Conservation (phyloP, 1,140 invertebrate genomes). For the Drosophila azteca region DNA sequence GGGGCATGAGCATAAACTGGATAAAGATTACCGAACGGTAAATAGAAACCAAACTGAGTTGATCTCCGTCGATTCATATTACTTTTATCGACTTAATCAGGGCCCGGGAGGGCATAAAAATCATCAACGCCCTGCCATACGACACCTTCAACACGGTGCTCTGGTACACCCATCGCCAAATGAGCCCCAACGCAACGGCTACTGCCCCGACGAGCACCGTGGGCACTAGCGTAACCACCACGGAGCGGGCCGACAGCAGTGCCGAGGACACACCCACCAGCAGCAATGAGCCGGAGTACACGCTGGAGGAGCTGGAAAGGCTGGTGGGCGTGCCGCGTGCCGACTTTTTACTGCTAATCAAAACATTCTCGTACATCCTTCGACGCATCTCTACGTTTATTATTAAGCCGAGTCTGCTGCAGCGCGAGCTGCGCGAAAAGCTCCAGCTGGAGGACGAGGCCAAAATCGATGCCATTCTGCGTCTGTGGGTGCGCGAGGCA, state of each 20-base stretch:
- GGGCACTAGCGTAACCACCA: conserved; percentile 67
- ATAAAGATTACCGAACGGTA: conserved; percentile 83
- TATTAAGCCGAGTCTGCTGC: conserved; percentile 77
- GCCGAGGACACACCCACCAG: conserved; percentile 45
- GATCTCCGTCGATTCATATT: not conserved
- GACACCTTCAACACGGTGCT: conserved; percentile 80
- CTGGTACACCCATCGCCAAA: conserved; percentile 81
- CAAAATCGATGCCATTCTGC: conserved; percentile 82
- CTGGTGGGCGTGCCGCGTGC: conserved; percentile 75
- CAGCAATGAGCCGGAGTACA: conserved; percentile 67
- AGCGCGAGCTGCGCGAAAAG: conserved; percentile 78
- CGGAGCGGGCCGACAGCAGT: conserved; percentile 51
- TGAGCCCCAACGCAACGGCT: conserved; percentile 57
- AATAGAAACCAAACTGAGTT: not conserved
- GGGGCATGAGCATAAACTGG: conserved; percentile 79
- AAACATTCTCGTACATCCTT: conserved; percentile 82
- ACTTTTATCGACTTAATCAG: conserved; percentile 24
- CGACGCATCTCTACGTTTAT: conserved; percentile 81
- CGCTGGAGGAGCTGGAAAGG: conserved; percentile 75
- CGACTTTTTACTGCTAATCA: conserved; percentile 79
- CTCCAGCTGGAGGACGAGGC: conserved; percentile 79
- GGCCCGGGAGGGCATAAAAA: conserved; percentile 83
- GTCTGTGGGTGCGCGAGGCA: conserved; percentile 78
- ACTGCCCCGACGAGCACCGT: conserved; percentile 30
- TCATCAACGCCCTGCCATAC: conserved; percentile 79